Percentiles rank a stretch among this genome's conserved stretches.
phyloP scores from a whole-genome alignment of 1,140 invertebrate species.

The Procambarus virginalis region DNA sequence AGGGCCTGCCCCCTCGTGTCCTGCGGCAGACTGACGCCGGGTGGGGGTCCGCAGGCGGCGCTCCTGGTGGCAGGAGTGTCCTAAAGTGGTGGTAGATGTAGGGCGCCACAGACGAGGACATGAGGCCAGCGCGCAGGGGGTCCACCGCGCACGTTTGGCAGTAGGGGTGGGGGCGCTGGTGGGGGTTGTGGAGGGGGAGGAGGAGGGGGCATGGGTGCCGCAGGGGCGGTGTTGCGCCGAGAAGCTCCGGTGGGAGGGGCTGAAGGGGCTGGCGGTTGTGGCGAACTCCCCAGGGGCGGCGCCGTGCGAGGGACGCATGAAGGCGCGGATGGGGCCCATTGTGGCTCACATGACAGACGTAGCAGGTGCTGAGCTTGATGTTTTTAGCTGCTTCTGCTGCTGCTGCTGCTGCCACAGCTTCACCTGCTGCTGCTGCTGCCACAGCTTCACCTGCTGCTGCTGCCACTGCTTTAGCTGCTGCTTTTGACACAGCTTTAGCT shows the following conservation, averaged over 20 bases:
- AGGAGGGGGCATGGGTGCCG: slow-evolving; percentile 38
- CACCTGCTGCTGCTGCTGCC: neutral
- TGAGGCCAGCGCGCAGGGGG: slow-evolving; percentile 46
- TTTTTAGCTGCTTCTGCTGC: neutral
- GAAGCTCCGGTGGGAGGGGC: slow-evolving; percentile 32
- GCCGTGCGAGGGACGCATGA: slow-evolving; percentile 34
- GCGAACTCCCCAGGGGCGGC: slow-evolving; percentile 50
- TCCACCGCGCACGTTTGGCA: slow-evolving; percentile 10
- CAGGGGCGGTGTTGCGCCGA: slow-evolving; percentile 40
- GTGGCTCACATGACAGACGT: slow-evolving; percentile 2
- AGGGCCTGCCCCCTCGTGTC: neutral
- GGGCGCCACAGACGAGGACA: neutral
- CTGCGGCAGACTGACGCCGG: neutral
- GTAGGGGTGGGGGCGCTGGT: slow-evolving; percentile 12
- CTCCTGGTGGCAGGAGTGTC: slow-evolving; percentile 53
- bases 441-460: too few species aligned
- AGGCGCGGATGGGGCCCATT: slow-evolving; percentile 62
- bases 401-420: neutral
- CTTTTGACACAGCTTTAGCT: too few species aligned
- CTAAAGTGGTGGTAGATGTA: slow-evolving; percentile 28
- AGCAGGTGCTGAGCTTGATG: too few species aligned
- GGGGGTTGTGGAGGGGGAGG: neutral
- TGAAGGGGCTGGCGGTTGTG: slow-evolving; percentile 44
- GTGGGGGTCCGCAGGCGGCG: slow-evolving; percentile 20
- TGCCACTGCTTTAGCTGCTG: neutral